Percentiles rank a stretch among this genome's conserved stretches.
These are phyloP conservation scores for Labeo rohita DNA, from an alignment of 2,113 vertebrate species.

Conservation along the genomic window DNA sequence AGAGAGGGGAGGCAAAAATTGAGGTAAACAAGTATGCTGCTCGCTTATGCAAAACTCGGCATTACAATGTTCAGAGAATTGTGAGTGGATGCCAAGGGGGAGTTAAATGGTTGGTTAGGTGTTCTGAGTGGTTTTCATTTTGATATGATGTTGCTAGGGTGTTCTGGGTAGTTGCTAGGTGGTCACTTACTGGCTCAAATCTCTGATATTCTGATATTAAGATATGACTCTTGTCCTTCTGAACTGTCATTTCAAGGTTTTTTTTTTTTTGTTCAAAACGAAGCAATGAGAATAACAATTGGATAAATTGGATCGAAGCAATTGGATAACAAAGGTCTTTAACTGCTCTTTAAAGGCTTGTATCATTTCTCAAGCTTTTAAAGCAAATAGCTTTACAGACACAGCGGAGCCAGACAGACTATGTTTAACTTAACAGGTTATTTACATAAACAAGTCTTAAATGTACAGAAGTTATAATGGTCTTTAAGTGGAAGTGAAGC, in stretches of 20 bases:
- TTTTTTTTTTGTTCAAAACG: neutral
- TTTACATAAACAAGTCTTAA: neutral
- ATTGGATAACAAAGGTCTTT: neutral
- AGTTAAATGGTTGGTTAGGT: neutral
- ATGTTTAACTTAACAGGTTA: neutral
- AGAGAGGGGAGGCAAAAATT: no score
- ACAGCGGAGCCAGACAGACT: neutral
- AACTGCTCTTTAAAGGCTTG: neutral
- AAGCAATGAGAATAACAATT: no score
- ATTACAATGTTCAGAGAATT: neutral
- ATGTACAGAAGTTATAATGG: neutral
- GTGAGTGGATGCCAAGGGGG: neutral
- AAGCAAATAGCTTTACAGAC: neutral
- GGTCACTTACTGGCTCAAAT: neutral
- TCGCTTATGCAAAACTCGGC: neutral
- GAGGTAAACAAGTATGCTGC: neutral
- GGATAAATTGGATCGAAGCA: no score
- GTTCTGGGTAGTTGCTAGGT: neutral
- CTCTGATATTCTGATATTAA: neutral
- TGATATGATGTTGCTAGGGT: neutral
- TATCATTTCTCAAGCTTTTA: slow-evolving; percentile 10
- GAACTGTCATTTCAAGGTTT: neutral
- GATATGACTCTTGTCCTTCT: neutral
- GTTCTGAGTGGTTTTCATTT: neutral
- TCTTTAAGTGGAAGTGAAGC: neutral